These are phyloP conservation scores for Actenoides lindsayi DNA, from an alignment of 2,113 vertebrate species.

Conservation along the genomic window DNA sequence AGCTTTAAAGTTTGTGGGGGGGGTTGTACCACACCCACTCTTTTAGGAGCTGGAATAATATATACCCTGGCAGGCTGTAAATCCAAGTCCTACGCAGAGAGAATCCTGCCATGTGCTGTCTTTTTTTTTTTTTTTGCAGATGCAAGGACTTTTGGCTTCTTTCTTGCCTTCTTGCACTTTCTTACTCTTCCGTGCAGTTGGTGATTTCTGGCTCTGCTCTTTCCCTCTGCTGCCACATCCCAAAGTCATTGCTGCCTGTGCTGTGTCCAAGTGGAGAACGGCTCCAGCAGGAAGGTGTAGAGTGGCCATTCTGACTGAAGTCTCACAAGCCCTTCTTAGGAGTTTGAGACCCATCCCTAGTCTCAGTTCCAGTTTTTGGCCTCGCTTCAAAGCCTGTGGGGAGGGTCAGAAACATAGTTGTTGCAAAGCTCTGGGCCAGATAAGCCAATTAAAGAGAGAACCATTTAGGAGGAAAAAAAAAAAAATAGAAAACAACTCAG, in stretches of 20 bases:
- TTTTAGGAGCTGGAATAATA: slow-evolving; percentile 10
- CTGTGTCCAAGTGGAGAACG: not conserved
- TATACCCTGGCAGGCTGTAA: slow-evolving; percentile 16
- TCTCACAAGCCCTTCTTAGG: not conserved
- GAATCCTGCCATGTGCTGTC: not conserved
- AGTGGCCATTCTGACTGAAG: not conserved
- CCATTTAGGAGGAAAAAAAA: not conserved
- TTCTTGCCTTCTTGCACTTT: not conserved
- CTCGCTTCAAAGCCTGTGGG: not conserved
- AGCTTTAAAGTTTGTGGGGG: not conserved
- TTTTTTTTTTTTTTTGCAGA: slow-evolving; percentile 16
- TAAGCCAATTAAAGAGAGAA: slow-evolving; percentile 47
- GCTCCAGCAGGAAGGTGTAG: not conserved
- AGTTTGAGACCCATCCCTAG: not conserved
- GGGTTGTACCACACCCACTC: not conserved
- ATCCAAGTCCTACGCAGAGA: not conserved
- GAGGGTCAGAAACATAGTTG: not conserved
- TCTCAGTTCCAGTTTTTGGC: not conserved
- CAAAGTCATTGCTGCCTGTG: not conserved
- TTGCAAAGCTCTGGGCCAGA: not conserved
- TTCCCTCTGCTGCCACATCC: not conserved
- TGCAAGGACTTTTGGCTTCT: not conserved
- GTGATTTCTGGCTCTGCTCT: not conserved
- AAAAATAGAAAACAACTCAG: slow-evolving; percentile 5
- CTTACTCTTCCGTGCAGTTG: not conserved